These are phyloP conservation scores for Drosophila nebulosa DNA, from an alignment of 1,140 invertebrate genomes.

Conservation along the genomic window DNA sequence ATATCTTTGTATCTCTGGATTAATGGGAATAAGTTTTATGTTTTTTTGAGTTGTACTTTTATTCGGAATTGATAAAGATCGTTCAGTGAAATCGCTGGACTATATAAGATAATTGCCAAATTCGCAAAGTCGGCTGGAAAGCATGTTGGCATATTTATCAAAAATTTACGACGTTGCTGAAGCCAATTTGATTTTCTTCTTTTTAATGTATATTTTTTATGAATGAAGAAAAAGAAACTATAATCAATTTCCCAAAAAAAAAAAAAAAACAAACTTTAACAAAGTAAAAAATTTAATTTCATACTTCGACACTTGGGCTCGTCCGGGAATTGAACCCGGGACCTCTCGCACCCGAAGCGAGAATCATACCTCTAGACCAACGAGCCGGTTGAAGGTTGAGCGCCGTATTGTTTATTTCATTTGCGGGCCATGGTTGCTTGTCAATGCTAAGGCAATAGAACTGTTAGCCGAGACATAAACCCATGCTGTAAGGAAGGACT, in stretches of 20 bases:
- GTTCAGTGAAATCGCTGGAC: background rate
- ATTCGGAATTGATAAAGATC: no score
- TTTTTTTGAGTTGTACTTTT: no score
- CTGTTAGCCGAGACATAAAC: background rate
- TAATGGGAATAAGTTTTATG: no score
- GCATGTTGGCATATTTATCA: no score
- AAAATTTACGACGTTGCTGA: no score
- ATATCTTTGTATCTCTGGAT: no score
- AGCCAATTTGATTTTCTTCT: background rate
- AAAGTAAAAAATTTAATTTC: slow-evolving; percentile 21
- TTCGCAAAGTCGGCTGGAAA: background rate
- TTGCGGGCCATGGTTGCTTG: slow-evolving; percentile 16
- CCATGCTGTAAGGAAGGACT: background rate
- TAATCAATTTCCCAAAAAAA: background rate
- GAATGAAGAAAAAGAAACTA: slow-evolving; percentile 10
- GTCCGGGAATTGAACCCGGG: slow-evolving; percentile 91
- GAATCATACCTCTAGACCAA: slow-evolving; percentile 79
- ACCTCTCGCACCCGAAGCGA: slow-evolving; percentile 91
- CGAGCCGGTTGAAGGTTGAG: slow-evolving; percentile 57
- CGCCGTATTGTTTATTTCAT: slow-evolving; percentile 30
- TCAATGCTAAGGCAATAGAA: background rate
- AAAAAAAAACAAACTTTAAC: slow-evolving; percentile 4
- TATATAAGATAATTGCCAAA: background rate
- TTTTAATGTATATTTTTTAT: background rate
- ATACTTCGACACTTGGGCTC: slow-evolving; percentile 82